Evolutionary conservation across 2,797 vertebrate genomes (phyloP).

Genomic region (Cirrhinus molitorella): DNA sequence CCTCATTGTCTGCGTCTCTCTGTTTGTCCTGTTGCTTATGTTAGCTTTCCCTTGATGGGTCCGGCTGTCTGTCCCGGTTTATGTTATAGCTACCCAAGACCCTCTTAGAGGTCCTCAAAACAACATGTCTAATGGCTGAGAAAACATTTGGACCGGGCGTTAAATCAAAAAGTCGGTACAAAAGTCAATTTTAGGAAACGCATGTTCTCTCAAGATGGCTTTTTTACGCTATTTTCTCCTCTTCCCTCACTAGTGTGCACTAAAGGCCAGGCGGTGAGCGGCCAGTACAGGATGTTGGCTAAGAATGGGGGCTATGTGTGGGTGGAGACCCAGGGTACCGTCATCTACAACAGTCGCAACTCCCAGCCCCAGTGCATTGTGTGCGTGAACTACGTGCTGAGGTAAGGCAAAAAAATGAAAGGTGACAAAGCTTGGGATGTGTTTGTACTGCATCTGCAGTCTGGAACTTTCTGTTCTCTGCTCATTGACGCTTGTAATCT

Average conservation of each 20-base stretch:
- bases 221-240: not conserved
- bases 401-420: conserved; percentile 76
- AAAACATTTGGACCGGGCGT: not conserved
- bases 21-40: conserved; percentile 35
- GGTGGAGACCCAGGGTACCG: conserved; percentile 95
- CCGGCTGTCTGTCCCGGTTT: conserved; percentile 27
- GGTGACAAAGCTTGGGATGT: conserved; percentile 24
- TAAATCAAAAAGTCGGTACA: not conserved
- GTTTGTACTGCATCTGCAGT: not conserved
- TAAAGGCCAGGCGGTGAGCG: conserved; percentile 93
- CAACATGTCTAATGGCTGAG: not conserved
- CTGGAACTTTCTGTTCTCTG: conserved; percentile 1
- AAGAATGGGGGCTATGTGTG: conserved; percentile 95
- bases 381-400: conserved; percentile 95
- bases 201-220: not conserved
- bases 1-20: conserved; percentile 40
- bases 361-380: conserved; percentile 97
- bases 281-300: conserved; percentile 95
- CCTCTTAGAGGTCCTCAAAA: not conserved
- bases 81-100: conserved; percentile 29
- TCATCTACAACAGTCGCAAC: conserved; percentile 97
- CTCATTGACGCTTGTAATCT: not conserved
- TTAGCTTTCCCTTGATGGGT: conserved; percentile 31
- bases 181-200: not conserved
- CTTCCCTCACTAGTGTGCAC: conserved; percentile 84